These are phyloP conservation scores for Polyommatus icarus DNA, from an alignment of 2,888 invertebrate genomes.

Conservation along the genomic window DNA sequence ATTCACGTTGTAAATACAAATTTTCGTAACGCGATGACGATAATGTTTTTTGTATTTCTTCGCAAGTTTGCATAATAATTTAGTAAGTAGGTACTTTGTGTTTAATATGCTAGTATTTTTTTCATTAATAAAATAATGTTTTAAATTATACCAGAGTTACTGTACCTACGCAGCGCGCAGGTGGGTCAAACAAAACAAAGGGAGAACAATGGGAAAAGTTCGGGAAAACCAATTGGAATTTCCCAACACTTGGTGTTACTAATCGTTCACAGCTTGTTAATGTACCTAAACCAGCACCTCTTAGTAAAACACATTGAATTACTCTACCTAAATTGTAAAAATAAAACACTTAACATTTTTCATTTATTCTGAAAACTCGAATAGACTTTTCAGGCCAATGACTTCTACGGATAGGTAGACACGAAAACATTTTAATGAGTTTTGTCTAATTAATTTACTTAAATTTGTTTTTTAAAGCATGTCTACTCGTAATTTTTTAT, in stretches of 20 bases:
- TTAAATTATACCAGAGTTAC: neutral
- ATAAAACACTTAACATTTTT: too few relatives aligned
- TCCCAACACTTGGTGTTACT: neutral
- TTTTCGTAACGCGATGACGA: slow-evolving; percentile 8
- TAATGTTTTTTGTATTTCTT: neutral
- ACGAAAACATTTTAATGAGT: too few relatives aligned
- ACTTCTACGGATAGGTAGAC: neutral
- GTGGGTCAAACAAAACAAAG: neutral
- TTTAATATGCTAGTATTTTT: too few relatives aligned
- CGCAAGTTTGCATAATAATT: slow-evolving; percentile 6
- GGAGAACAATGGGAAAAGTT: neutral
- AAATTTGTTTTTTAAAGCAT: neutral
- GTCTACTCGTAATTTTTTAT: too few relatives aligned
- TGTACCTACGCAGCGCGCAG: too few relatives aligned
- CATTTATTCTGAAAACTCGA: neutral
- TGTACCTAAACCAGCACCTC: too few relatives aligned
- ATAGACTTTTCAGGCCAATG: neutral
- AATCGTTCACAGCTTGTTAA: neutral
- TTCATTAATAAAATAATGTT: neutral
- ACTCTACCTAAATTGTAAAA: too few relatives aligned
- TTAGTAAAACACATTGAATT: neutral
- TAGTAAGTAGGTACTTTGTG: too few relatives aligned
- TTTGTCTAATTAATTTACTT: neutral
- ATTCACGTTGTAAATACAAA: slow-evolving; percentile 2
- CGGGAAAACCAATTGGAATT: neutral